Base-by-base conservation (phyloP, 2,113 vertebrate species). In the Aleadryas rufinucha region DNA sequence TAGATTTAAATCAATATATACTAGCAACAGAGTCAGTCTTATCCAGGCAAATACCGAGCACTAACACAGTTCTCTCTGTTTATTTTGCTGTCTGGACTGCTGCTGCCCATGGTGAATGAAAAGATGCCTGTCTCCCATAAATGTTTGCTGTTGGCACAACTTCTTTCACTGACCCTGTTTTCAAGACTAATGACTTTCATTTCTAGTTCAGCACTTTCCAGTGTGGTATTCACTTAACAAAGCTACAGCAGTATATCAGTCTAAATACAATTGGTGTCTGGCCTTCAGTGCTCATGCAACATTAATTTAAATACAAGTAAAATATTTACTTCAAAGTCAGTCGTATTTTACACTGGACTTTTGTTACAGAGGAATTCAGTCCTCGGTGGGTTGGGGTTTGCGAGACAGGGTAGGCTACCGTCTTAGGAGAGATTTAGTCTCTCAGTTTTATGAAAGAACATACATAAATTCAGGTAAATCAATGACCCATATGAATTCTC, bases 71-170 rank as follows among this genome's bases (percentile, higher is more conserved):
- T 75, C 71, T 76, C 75, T 87, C 86, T 95, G 95, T 94, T 93
- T 90, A 86, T 84, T 95, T 90, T 95, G 49, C 86, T 72, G 52
- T 89, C 90, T 93, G 93, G 72, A 64, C 49, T 79, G 72, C 83
- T 95, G 86, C 96, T 89, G 86, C 72, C 49, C 37, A 45, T 13
- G 45, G 68, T 76, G 65, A 92, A 95, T 95, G 83, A 96, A 96
- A 94, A 94, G 93, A 76, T 69, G 83, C 42, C 28, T 92, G 90
- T 93, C 42, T 94, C 61, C 47, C 68, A 74, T 37, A 90, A 93
- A 86, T 39, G 18, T 63, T 21, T 94, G 63, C 76, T 86, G 50
- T 63, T 90, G 77, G 64, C 59, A 7, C 64, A 94, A 86, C 85
- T 90, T 70, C 81, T 90, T 90, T 92, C 88, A 88, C 11, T 68